Evolutionary conservation across 2,888 invertebrate genomes (phyloP).

Genomic region (Parnassius orleans): DNA sequence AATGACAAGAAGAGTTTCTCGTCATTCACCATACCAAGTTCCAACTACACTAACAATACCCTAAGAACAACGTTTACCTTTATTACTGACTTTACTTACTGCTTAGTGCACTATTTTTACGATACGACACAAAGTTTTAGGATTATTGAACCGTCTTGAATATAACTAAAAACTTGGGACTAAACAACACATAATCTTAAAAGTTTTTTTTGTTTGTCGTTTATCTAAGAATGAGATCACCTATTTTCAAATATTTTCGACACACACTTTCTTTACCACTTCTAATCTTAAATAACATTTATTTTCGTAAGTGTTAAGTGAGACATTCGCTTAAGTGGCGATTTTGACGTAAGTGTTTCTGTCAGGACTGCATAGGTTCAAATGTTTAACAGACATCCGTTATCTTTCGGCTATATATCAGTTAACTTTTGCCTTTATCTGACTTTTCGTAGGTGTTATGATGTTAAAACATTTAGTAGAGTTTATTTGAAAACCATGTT

Average conservation of each 20-base stretch:
- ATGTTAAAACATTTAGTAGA: conserved; percentile 5
- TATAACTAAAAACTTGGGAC: neutral
- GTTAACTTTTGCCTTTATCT: conserved; percentile 18
- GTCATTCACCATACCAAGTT: too few species aligned
- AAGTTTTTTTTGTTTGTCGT: conserved; percentile 9
- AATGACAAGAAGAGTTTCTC: too few species aligned
- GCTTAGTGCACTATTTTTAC: neutral
- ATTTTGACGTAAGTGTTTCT: conserved; percentile 18
- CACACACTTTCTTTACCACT: conserved; percentile 24
- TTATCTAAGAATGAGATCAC: conserved; percentile 4
- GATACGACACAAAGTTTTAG: neutral
- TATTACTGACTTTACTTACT: neutral
- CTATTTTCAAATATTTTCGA: conserved; percentile 26
- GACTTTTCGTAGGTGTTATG: conserved; percentile 10
- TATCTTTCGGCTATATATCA: conserved; percentile 20
- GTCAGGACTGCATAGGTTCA: conserved; percentile 5
- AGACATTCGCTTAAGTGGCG: conserved; percentile 20
- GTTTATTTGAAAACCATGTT: conserved; percentile 1
- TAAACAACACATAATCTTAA: neutral
- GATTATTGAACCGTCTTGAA: too few species aligned
- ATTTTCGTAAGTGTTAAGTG: conserved; percentile 23
- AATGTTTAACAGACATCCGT: conserved; percentile 12
- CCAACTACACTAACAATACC: too few species aligned
- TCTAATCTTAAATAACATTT: conserved; percentile 14
- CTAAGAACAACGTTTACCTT: neutral